Base-by-base conservation (phyloP, 2,113 vertebrate genomes). In the Calypte anna region DNA sequence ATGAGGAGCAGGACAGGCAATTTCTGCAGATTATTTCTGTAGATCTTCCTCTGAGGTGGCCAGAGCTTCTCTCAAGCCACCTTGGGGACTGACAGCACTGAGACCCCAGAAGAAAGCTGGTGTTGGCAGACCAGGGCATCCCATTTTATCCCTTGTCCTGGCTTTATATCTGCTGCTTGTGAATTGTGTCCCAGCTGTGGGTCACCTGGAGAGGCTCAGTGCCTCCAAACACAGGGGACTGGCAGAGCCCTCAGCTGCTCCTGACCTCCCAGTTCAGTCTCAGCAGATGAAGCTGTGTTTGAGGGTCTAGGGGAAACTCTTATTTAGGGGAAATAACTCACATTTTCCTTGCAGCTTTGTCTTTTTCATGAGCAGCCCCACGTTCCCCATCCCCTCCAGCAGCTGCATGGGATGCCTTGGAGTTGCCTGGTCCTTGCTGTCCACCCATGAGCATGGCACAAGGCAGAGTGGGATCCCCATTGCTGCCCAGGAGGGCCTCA, bases 1-100 rank as follows among this genome's bases (percentile, higher is more conserved):
- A 48, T 0, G 4, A 78, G 66, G 70, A 48, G 25, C 0, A 2
- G 64, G 59, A 43, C 25, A 40, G n/a, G 43, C 17, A 54, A 1
- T 63, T 75, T 54, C 51, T 57, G 33, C 30, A 57, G 48, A 24
- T 70, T 54, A 1, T 63, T 69, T 59, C 51, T 57, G 30, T 30
- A 50, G 57, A 23, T 9, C 7, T 82, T 70, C 20, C 46, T 66
- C 15, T 3, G 0, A 8, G 11, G 40, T 44, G 27, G 23, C 7
- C 43, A 58, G 36, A 63, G 13, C 31, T 50, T 44, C 36, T 44
- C 31, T 67, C 2, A 2, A 23, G 27, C 7, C 19, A 15, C 23
- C 57, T 12, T 50, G 33, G 31, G 55, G 48, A 20, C 50, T 24
- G 48, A 61, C 18, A 73, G 54, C 46, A 25, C 44, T n/a, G 61